A percentile compares a stretch with the other conserved stretches of the same genome.
phyloP scores from a whole-genome alignment of 2,888 invertebrate genomes.

The Nephrotoma guestfalica region DNA sequence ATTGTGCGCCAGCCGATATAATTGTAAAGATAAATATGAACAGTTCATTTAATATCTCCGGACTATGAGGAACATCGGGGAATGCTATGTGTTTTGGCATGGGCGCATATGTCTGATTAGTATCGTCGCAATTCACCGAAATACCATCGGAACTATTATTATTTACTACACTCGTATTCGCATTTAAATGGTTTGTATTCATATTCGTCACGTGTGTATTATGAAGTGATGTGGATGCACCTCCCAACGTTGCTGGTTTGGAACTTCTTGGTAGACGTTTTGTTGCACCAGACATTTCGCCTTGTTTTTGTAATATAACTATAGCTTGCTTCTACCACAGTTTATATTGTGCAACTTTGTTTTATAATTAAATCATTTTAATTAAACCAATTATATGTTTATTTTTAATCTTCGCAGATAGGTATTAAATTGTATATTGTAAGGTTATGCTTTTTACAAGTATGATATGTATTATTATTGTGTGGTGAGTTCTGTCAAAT shows the following conservation, averaged over 20 bases:
- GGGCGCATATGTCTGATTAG: slow-evolving; percentile 15
- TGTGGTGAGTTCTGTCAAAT: background rate
- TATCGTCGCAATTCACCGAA: background rate
- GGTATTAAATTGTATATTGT: background rate
- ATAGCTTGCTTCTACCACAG: background rate
- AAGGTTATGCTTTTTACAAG: background rate
- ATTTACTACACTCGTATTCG: background rate
- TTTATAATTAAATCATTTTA: background rate
- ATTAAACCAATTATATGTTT: background rate
- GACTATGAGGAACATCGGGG: slow-evolving; percentile 61
- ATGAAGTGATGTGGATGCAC: background rate
- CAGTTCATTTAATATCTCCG: slow-evolving; percentile 71
- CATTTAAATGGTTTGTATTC: background rate
- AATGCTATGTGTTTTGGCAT: slow-evolving; percentile 71
- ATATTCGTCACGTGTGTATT: background rate
- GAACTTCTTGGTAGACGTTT: background rate
- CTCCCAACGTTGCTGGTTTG: background rate
- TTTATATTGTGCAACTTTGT: background rate
- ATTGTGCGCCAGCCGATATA: slow-evolving; percentile 71
- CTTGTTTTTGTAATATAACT: background rate
- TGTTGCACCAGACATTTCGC: background rate
- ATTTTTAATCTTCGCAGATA: background rate
- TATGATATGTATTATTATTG: background rate
- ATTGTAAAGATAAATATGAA: slow-evolving; percentile 70
- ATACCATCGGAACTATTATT: background rate